Conservation (phyloP, 2,888 invertebrate genomes). For the Lasioglossum oenotherae region DNA sequence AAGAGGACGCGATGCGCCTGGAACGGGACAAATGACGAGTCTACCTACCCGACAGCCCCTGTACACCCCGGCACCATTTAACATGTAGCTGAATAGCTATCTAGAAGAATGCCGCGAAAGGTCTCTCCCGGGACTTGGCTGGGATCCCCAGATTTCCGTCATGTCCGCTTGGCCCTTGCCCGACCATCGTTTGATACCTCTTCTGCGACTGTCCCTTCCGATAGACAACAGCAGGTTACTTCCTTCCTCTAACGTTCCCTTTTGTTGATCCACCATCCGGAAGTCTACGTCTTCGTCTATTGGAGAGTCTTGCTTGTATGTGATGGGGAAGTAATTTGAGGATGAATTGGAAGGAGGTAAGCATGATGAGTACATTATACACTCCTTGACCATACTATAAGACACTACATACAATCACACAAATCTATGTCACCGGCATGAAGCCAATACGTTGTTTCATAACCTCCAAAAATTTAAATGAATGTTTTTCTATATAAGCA, state of each 20-base stretch:
- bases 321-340: not conserved
- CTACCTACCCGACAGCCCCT: slow-evolving; percentile 62
- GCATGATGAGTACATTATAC: not conserved
- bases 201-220: not conserved
- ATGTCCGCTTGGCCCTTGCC: slow-evolving; percentile 6
- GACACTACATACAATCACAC: no score
- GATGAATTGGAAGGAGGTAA: no score
- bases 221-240: not conserved
- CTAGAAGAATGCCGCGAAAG: slow-evolving; percentile 75
- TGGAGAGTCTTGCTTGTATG: not conserved
- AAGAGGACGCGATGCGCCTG: slow-evolving; percentile 61
- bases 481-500: no score
- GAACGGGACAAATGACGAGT: slow-evolving; percentile 77
- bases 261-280: not conserved
- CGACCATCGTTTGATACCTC: not conserved
- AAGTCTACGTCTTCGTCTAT: not conserved
- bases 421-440: not conserved
- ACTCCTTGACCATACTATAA: not conserved
- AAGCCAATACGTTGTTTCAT: no score
- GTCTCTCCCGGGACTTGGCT: slow-evolving; percentile 61
- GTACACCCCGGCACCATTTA: slow-evolving; percentile 75
- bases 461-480: no score
- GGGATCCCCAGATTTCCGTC: slow-evolving; percentile 54
- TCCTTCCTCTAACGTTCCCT: not conserved
- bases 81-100: slow-evolving; percentile 80